A percentile compares a stretch with the other conserved stretches of the same genome.
phyloP scores from a whole-genome alignment of 2,888 invertebrate genomes.

The Nephrotoma guestfalica region DNA sequence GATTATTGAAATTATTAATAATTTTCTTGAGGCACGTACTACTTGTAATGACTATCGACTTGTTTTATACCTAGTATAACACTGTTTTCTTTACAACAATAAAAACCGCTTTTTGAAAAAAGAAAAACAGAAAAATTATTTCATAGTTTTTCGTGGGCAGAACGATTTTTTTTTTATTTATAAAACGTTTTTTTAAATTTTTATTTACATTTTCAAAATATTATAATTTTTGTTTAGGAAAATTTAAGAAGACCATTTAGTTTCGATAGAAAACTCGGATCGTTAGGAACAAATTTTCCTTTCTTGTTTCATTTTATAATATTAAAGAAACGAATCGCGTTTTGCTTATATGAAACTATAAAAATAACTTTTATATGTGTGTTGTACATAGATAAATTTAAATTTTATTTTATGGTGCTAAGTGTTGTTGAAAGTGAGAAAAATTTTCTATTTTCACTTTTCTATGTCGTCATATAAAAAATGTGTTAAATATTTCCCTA shows the following conservation, averaged over 20 bases:
- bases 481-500: neutral
- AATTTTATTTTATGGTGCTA: neutral
- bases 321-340: neutral
- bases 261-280: neutral
- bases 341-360: neutral
- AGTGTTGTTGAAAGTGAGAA: neutral
- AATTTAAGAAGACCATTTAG: neutral
- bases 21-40: too few relatives aligned
- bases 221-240: neutral
- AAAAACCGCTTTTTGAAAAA: neutral
- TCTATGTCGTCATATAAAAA: neutral
- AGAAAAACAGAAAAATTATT: neutral
- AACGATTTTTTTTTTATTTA: neutral
- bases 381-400: neutral
- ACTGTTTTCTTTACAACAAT: neutral
- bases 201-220: neutral
- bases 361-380: neutral
- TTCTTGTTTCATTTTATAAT: neutral
- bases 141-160: neutral
- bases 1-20: too few relatives aligned
- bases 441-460: neutral
- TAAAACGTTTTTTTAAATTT: neutral
- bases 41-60: too few relatives aligned
- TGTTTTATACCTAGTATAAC: neutral
- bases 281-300: neutral